A percentile compares a stretch with the other conserved stretches of the same genome.
Evolutionary conservation across 1,140 invertebrate genomes (phyloP).

Genomic region (Penaeus vannamei): DNA sequence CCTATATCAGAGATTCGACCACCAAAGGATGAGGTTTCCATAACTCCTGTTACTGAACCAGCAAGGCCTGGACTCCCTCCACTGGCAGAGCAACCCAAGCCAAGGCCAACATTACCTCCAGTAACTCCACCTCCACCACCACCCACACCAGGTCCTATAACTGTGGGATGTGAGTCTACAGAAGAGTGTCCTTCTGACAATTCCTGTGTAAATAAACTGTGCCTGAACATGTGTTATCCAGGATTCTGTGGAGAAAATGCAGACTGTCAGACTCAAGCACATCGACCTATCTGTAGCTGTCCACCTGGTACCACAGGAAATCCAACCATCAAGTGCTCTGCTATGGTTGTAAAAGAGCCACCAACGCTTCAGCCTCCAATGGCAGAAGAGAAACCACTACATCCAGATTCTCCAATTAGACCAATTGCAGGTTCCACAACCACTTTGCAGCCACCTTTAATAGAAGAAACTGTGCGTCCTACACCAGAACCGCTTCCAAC

Average conservation of each 20-base stretch:
- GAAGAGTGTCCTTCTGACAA: slow-evolving; percentile 81
- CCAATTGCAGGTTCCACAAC: slow-evolving; percentile 80
- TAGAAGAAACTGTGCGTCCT: slow-evolving; percentile 34
- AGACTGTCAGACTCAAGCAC: slow-evolving; percentile 84
- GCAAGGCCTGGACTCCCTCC: neutral
- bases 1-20: slow-evolving; percentile 31
- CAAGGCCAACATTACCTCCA: neutral
- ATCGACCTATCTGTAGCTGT: slow-evolving; percentile 75
- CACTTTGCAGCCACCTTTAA: slow-evolving; percentile 78
- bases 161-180: slow-evolving; percentile 58
- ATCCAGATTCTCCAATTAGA: slow-evolving; percentile 74
- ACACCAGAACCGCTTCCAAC: slow-evolving; percentile 31
- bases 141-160: slow-evolving; percentile 20
- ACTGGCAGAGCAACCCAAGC: slow-evolving; percentile 4
- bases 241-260: slow-evolving; percentile 90
- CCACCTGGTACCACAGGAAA: slow-evolving; percentile 60
- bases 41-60: slow-evolving; percentile 25
- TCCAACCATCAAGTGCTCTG: neutral
- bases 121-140: neutral
- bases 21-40: neutral
- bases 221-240: slow-evolving; percentile 83
- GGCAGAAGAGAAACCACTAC: slow-evolving; percentile 68
- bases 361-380: neutral
- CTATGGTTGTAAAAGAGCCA: neutral
- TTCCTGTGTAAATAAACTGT: slow-evolving; percentile 80